Base-by-base conservation (phyloP, 2,797 vertebrate genomes). In the Podargus strigoides region DNA sequence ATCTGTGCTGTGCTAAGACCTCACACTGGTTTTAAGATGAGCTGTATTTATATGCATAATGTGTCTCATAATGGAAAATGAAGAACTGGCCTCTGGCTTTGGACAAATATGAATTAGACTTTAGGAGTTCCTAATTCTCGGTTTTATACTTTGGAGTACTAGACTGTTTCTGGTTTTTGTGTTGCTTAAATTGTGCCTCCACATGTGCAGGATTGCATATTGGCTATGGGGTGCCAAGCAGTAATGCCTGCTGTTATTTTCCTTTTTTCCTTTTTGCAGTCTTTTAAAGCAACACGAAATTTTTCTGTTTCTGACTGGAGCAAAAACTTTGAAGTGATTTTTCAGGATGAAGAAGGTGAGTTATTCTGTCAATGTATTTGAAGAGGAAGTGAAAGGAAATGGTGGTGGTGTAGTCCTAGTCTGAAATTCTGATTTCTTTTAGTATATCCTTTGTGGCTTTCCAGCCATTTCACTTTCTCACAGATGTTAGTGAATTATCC, bases 281-380 rank as follows among this genome's bases (percentile, higher is more conserved):
- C 99, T 90, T 97, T 99, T 82, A 99, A 99, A 97, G 98, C 98
- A 90, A 99, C 99, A 41, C 98, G 98, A 85, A 99, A 99, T 98
- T 99, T 99, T 97, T 99, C 99, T 4, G 98, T 99, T 96, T 99
- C 99, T 32, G 99, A 99, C 95, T 99, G 99, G 99, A 99, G 98
- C 97, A 99, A 99, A 98, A 99, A 99, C 98, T 99, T 99, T 90
- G 99, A 99, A 98, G 98, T 99, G 27, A 97, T 99, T 97, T 99
- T 99, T 96, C 99, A 99, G 94, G 99, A 99, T 95, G 99, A 99
- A 97, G 99, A 99, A 98, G 99, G 99, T 99, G 95, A 98, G 97
- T 98, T 94, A 68, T 30, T 11, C 28, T 72, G 15, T 72, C 37
- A 59, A 19, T 69, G 7, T 41, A 28, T 20, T 79, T 60, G 14